These are phyloP conservation scores for Drosophila eugracilis DNA, from an alignment of 1,140 invertebrate species.

Conservation along the genomic window DNA sequence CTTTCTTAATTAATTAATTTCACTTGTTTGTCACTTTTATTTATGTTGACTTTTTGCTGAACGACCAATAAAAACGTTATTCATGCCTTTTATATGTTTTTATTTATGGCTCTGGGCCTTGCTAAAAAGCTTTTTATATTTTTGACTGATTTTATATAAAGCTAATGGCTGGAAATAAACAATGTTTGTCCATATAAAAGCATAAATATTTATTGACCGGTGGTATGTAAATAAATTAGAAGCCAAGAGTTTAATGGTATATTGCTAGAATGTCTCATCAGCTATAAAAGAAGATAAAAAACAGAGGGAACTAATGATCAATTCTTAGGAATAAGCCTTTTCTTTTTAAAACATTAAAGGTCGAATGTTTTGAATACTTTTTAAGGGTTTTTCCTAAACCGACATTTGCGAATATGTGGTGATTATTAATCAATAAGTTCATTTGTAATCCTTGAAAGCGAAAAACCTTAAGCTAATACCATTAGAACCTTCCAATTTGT, in stretches of 20 bases:
- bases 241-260: slow-evolving; percentile 1
- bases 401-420: no score
- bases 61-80: slow-evolving; percentile 2
- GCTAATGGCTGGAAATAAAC: slow-evolving; percentile 12
- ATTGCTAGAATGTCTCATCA: background rate
- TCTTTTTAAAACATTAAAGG: no score
- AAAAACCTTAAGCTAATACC: slow-evolving; percentile 1
- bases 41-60: slow-evolving; percentile 4
- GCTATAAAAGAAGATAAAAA: background rate
- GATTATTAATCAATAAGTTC: no score
- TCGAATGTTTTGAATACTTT: no score
- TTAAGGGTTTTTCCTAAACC: background rate
- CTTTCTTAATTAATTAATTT: slow-evolving; percentile 18
- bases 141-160: slow-evolving; percentile 6
- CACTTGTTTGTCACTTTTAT: background rate
- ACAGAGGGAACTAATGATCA: no score
- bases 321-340: background rate
- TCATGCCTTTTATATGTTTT: background rate
- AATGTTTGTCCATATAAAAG: slow-evolving; percentile 4
- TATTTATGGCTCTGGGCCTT: background rate
- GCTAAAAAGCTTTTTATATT: background rate
- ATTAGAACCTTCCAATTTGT: background rate
- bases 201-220: slow-evolving; percentile 12
- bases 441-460: background rate
- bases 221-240: slow-evolving; percentile 10